Evolutionary conservation across 2,113 vertebrate genomes (phyloP).

Genomic region (Pterocles gutturalis): DNA sequence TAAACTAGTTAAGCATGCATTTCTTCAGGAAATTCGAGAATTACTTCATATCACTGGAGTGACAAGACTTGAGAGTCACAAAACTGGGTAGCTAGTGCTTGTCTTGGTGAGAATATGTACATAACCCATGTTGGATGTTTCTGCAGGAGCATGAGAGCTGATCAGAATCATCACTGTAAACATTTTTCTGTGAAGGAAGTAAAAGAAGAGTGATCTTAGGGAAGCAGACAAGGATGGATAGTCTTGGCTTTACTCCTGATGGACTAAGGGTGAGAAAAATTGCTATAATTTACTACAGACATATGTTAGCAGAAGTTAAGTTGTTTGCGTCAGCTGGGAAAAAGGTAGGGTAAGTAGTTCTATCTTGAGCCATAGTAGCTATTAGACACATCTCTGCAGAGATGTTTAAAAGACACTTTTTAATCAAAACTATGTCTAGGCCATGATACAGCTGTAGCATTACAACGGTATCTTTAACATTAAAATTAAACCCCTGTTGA

Average conservation of each 20-base stretch:
- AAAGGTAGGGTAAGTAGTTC: not conserved
- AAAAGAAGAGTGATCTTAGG: not conserved
- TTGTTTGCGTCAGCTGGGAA: not conserved
- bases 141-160: accelerated
- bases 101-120: not conserved
- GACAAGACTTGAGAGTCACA: not conserved
- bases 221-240: not conserved
- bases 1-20: not conserved
- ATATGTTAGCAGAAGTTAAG: not conserved
- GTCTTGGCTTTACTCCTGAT: not conserved
- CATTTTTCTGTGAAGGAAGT: not conserved
- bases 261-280: not conserved
- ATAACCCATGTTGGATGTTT: not conserved
- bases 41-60: not conserved
- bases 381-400: not conserved
- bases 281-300: not conserved
- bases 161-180: not conserved
- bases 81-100: not conserved
- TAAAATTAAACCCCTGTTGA: not conserved
- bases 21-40: not conserved
- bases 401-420: not conserved
- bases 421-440: not conserved
- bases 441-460: not conserved
- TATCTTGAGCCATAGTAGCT: not conserved
- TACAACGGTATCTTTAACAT: not conserved